Percentiles rank a stretch among this genome's conserved stretches.
Conservation (phyloP, 2,888 invertebrate species). For the Gnatocerus cornutus region DNA sequence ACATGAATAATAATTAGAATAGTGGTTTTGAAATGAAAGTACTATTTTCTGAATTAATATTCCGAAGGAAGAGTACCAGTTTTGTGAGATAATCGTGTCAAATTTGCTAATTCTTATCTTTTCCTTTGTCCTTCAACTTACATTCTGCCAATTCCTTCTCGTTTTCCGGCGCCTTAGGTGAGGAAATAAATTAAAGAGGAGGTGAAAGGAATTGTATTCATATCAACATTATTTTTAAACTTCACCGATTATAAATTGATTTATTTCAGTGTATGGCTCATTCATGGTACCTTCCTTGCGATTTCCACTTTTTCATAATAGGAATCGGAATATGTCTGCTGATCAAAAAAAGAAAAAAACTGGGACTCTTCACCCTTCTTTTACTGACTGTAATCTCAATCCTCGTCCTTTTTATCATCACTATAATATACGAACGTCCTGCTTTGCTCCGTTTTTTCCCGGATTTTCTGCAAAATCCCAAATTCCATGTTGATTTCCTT, state of each 20-base stretch:
- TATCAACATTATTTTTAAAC: background rate
- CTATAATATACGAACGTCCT: constrained; percentile 71
- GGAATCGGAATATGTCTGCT: constrained; percentile 72
- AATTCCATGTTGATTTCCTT: constrained; percentile 73
- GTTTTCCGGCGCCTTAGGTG: background rate
- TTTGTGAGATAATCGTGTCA: too few relatives aligned
- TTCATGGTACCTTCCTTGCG: constrained; percentile 82
- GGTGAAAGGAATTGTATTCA: background rate
- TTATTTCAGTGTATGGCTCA: constrained; percentile 77
- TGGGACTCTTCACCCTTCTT: constrained; percentile 69
- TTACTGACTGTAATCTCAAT: constrained; percentile 70
- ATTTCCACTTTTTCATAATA: constrained; percentile 80
- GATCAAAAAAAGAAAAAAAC: constrained; percentile 68
- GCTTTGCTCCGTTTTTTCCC: constrained; percentile 75
- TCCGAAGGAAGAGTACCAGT: too few relatives aligned
- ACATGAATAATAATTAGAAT: too few relatives aligned
- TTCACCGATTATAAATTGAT: background rate
- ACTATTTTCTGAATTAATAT: too few relatives aligned
- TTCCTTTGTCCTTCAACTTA: background rate
- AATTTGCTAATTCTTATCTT: too few relatives aligned
- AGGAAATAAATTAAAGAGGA: background rate
- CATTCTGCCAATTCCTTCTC: background rate
- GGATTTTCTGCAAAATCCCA: constrained; percentile 74
- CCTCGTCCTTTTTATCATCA: constrained; percentile 73
- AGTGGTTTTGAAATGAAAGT: too few relatives aligned